phyloP scores from a whole-genome alignment of 2,797 vertebrate species.

The Coluber constrictor region DNA sequence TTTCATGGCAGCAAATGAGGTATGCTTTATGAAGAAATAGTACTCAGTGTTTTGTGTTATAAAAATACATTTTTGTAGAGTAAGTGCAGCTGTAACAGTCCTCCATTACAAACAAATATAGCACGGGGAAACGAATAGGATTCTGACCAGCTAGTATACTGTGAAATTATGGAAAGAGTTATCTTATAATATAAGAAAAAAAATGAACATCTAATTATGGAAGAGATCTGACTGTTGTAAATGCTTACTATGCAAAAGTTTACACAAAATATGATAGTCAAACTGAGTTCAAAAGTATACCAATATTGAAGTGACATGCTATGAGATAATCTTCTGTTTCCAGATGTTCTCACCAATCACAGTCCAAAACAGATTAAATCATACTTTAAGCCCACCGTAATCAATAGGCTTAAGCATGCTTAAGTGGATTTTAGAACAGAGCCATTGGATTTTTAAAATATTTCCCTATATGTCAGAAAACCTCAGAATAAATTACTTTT shows the following conservation, averaged over 20 bases:
- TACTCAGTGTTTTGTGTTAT: neutral
- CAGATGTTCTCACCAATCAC: constrained; percentile 9
- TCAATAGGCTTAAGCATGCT: neutral
- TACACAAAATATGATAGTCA: neutral
- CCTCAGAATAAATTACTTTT: constrained; percentile 44
- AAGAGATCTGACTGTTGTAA: neutral
- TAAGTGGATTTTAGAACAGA: constrained; percentile 16
- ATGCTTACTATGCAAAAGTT: neutral
- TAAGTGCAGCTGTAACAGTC: neutral
- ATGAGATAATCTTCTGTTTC: constrained; percentile 39
- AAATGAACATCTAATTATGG: neutral
- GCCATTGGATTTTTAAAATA: constrained; percentile 53
- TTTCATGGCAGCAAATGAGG: neutral
- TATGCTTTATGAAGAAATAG: neutral
- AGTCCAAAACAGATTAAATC: neutral
- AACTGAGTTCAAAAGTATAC: neutral
- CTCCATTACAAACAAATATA: neutral
- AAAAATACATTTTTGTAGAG: neutral
- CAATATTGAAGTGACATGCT: neutral
- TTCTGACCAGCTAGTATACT: neutral
- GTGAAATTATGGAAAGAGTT: neutral
- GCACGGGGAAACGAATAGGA: neutral
- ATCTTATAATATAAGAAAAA: neutral
- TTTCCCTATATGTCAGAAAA: constrained; percentile 56
- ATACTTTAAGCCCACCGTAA: neutral